A percentile compares a stretch with the other conserved stretches of the same genome.
These are phyloP conservation scores for Gallinago stenura DNA, from an alignment of 2,797 vertebrate species.

Conservation along the genomic window DNA sequence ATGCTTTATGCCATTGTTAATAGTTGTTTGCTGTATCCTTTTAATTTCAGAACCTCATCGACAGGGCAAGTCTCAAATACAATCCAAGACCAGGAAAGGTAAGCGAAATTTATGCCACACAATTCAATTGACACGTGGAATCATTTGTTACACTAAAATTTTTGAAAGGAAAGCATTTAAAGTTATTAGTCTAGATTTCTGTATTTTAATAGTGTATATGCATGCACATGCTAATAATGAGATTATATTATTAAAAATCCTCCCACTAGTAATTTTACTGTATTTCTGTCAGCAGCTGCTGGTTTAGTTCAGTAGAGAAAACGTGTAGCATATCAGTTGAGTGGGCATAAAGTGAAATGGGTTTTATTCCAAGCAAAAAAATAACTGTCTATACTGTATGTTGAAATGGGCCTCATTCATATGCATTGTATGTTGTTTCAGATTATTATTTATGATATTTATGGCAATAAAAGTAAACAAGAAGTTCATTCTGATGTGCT, in stretches of 20 bases:
- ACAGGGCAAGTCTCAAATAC: slow-evolving; percentile 71
- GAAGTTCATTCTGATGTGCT: slow-evolving; percentile 81
- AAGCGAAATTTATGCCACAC: slow-evolving; percentile 34
- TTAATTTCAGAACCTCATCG: slow-evolving; percentile 78
- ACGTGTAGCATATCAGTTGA: background rate
- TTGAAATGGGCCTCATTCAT: slow-evolving; percentile 28
- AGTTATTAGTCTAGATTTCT: background rate
- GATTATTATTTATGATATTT: slow-evolving; percentile 84
- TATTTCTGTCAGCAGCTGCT: background rate
- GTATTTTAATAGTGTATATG: background rate
- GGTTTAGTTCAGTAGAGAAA: background rate
- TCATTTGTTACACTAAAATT: background rate
- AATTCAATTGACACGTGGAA: background rate
- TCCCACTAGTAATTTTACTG: background rate
- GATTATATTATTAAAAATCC: background rate
- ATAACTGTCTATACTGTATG: background rate
- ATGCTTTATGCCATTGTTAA: background rate
- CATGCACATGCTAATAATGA: background rate
- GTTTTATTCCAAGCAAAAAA: background rate
- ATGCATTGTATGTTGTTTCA: slow-evolving; percentile 72
- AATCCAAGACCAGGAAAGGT: slow-evolving; percentile 87
- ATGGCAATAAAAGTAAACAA: slow-evolving; percentile 77
- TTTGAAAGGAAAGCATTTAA: background rate
- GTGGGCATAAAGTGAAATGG: background rate
- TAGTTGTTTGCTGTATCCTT: slow-evolving; percentile 40